Evolutionary conservation across 2,888 invertebrate species (phyloP).

Genomic region (Cryptocephalus primarius): DNA sequence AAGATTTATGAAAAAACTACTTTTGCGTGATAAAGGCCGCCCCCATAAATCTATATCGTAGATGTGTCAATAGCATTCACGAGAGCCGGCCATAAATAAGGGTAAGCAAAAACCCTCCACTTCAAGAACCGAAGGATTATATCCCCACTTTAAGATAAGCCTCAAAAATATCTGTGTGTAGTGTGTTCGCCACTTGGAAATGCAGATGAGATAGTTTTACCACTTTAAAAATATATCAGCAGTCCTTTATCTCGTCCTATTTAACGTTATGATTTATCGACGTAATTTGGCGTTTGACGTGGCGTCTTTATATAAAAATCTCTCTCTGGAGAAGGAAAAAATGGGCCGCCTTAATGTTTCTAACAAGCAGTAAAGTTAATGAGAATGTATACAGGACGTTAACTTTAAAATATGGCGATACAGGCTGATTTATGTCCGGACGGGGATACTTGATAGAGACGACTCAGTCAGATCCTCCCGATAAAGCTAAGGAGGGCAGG

Average conservation of each 20-base stretch:
- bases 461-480: too few species aligned
- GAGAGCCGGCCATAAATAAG: conserved; percentile 31
- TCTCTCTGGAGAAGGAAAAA: too few species aligned
- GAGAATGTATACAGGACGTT: too few species aligned
- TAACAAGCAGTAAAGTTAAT: too few species aligned
- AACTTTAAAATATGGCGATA: too few species aligned
- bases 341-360: too few species aligned
- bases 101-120: conserved; percentile 20
- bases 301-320: too few species aligned
- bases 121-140: conserved; percentile 13
- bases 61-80: conserved; percentile 34
- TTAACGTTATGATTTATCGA: conserved; percentile 13
- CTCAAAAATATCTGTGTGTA: conserved; percentile 9
- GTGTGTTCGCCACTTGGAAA: conserved; percentile 13
- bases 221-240: conserved; percentile 10
- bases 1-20: conserved; percentile 11
- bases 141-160: conserved; percentile 16
- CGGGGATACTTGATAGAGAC: too few species aligned
- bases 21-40: conserved; percentile 19
- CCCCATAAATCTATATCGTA: conserved; percentile 23
- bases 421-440: too few species aligned
- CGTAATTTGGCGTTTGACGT: neutral
- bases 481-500: too few species aligned
- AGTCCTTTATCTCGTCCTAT: conserved; percentile 11
- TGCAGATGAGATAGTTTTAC: conserved; percentile 16